phyloP scores from a whole-genome alignment of 2,113 vertebrate species.

The Mormoops blainvillei region DNA sequence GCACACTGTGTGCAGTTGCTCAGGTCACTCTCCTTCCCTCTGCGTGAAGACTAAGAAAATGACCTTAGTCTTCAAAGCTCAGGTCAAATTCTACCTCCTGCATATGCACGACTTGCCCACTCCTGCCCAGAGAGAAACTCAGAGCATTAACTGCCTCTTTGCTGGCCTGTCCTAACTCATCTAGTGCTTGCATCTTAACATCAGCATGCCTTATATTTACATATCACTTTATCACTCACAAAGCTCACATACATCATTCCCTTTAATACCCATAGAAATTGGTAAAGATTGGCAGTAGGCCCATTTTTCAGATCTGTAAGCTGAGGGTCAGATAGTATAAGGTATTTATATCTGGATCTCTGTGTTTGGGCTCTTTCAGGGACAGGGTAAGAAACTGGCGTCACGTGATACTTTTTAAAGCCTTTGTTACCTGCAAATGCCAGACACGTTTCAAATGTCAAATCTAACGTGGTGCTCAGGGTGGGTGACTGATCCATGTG shows the following conservation, averaged over 20 bases:
- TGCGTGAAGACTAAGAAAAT: background rate
- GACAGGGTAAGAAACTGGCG: background rate
- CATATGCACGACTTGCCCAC: no score
- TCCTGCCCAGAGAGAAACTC: background rate
- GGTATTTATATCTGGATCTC: background rate
- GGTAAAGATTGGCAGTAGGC: background rate
- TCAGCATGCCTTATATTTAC: background rate
- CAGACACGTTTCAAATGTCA: background rate
- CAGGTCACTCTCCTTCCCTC: no score
- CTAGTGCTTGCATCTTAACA: background rate
- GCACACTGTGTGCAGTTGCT: background rate
- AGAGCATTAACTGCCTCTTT: background rate
- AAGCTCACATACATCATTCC: background rate
- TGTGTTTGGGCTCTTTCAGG: background rate
- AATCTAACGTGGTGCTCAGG: background rate
- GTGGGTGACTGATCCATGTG: background rate
- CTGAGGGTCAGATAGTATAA: background rate
- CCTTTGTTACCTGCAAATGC: constrained; percentile 40
- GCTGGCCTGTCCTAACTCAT: background rate
- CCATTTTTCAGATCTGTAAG: background rate
- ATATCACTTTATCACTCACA: background rate
- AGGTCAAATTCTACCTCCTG: background rate
- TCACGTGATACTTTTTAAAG: background rate
- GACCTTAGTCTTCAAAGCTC: background rate
- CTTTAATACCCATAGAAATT: background rate